phyloP scores from a whole-genome alignment of 2,888 invertebrate genomes.

The Aporophyla lueneburgensis region DNA sequence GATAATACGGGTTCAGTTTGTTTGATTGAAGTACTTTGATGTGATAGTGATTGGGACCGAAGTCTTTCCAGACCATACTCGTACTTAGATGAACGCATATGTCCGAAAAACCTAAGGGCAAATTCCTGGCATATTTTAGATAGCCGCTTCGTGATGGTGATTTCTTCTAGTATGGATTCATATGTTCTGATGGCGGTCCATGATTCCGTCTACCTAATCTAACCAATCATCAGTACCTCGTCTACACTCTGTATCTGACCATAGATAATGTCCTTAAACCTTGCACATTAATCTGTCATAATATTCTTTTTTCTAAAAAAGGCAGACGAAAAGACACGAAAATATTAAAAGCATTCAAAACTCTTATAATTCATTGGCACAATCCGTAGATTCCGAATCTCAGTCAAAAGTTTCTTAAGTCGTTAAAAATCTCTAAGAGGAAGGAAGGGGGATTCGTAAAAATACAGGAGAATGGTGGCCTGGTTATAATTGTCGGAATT shows the following conservation, averaged over 20 bases:
- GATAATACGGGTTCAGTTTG: too few species aligned
- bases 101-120: too few species aligned
- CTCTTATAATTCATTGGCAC: conserved; percentile 55
- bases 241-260: conserved; percentile 17
- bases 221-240: conserved; percentile 13
- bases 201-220: background rate
- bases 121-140: too few species aligned
- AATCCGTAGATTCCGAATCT: conserved; percentile 58
- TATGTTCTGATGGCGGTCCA: too few species aligned
- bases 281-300: conserved; percentile 10
- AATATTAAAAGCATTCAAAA: conserved; percentile 43
- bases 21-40: too few species aligned
- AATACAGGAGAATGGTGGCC: conserved; percentile 38
- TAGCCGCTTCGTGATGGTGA: too few species aligned
- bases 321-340: conserved; percentile 2
- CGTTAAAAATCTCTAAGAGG: conserved; percentile 65
- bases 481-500: conserved; percentile 65
- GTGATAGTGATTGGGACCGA: too few species aligned
- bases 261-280: conserved; percentile 14
- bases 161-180: too few species aligned
- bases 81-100: too few species aligned
- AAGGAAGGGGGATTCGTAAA: conserved; percentile 48
- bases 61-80: too few species aligned
- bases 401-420: conserved; percentile 59
- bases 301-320: conserved; percentile 10